Base-by-base conservation (phyloP, 2,113 vertebrate species). In the Plecotus auritus region DNA sequence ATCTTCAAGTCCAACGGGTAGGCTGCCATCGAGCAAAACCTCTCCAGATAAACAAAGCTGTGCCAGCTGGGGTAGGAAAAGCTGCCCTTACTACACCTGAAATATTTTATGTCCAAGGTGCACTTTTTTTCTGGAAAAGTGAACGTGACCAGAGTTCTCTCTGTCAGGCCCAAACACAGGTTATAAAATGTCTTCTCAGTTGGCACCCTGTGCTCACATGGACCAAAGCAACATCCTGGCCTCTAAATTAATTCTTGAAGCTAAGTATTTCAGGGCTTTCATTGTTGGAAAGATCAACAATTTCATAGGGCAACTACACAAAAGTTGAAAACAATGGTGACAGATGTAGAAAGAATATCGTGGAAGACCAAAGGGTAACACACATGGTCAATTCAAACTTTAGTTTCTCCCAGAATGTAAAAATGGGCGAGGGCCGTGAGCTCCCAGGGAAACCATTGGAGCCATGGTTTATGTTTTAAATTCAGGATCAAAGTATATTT, bases 1-100 rank as follows among this genome's bases (percentile, higher is more conserved):
- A 93, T 88, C 93, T 97, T 87, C 83, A 61, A 88, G 66, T 96
- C 0, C 5, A 90, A 97, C 64, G 95, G 72, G 81, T 74, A 94
- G 84, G 22, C 37, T 1, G 14, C 51, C 85, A 74, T 54, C n/a
- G 30, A 96, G 89, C 95, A 96, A 85, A 86, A 11, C 51, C 72
- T 83, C 81, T 72, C 56, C 1, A 86, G 85, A 88, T 97, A 49
- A 96, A 97, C 91, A 97, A 89, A 6, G 0, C 13, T 9, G 35
- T 28, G 10, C 12, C 85, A 97, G 17, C 17, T 96, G 37, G 66
- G 47, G 89, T n/a, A 54, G 83, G 40, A 96, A 69, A 74, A 66
- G 61, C 45, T 94, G 32, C 40, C 69, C 54, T 94, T 35, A 42
- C 40, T 45, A 30, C 67, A 95, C 35, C 45, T 80, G 83, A 72